Base-by-base conservation (phyloP, 2,888 invertebrate genomes). In the Diachrysia chrysitis region DNA sequence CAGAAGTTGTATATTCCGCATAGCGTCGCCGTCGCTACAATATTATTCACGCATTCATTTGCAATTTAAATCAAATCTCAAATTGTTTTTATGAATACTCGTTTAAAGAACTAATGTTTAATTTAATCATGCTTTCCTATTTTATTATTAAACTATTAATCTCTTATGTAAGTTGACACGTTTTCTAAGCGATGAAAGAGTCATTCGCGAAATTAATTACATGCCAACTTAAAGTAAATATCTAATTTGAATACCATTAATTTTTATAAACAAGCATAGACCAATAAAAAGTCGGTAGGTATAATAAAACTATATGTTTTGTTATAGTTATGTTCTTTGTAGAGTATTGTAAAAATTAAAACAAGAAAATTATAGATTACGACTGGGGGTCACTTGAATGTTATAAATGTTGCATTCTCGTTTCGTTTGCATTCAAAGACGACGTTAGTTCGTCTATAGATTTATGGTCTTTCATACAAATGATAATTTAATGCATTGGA, bases 61-160 rank as follows among this genome's bases (percentile, higher is more conserved):
- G 56, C 62, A 79, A 73, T 79, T 76, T 66, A 76, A 79, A 78
- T 79, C 63, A 16, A 64, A 66, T 69, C 59, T 60, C 46, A 55
- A 17, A 53, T 56, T 46, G 42, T 71, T 60, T 71, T 68, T 29
- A 17, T 67, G 63, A 63, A 69, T 54, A 69, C 19, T n/a, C 59
- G 51, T 48, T 25, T 58, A 65, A n/a, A n/a, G n/a, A 51, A 63
- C 67, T 78, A 66, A 71, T 61, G 35, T 58, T 23, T 58, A 55
- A 75, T 73, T 65, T 58, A 75, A 66, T 62, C 61, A 6, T 58
- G 42, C n/a, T 69, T 78, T 71, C 66, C 54, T 23, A 63, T 71
- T 78, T 68, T 66, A 70, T 68, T 70, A 57, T 58, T 12, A 37
- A 53, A 64, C 10, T 3, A 51, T 53, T 23, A 14, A 19, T 14